Evolutionary conservation across 2,888 invertebrate genomes (phyloP), one percentile per base, ranked within the genome.

Genomic region (Catocala nupta): DNA sequence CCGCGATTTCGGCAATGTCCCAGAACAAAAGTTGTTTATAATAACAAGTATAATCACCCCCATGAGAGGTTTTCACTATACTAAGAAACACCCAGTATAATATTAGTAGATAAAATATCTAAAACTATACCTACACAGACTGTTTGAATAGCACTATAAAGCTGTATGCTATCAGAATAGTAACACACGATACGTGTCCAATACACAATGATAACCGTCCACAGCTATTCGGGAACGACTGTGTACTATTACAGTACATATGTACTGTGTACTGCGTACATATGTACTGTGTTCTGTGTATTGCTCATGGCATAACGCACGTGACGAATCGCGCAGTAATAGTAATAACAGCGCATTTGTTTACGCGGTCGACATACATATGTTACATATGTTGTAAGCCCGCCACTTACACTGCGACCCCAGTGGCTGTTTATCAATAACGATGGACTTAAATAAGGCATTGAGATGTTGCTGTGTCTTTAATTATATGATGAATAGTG

Each of bases 261-360:
- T 45, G 36, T 25, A 51, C 10, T 10, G 8, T 34, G 44, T 43
- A 44, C 13, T 42, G 53, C 12, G 56, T 56, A 42, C 10, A 13
- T 36, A 8, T 47, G 54, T 49, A 47, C 25, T 10, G n/a, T 39
- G 36, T 16, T 53, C 10, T 13, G 13, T 45, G 36, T 36, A 36
- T 6, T 36, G 47, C 12, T 51, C 51, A 51, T 39, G 8, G 36
- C 9, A 39, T 39, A 39, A 9, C 36, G 43, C 49, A 63, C 65
- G 70, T 78, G 72, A 75, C 73, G 71, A 68, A 72, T 71, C 62
- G 63, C 65, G 66, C 72, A 68, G 68, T 75, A 74, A 75, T 73
- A 71, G 72, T 71, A 60, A 70, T 73, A 76, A 77, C 76, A 70
- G 70, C 72, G 58, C 77, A 71, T 77, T 78, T 80, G 80, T 78